Evolutionary conservation across 2,888 invertebrate species (phyloP).

Genomic region (Odontomyia ornata): DNA sequence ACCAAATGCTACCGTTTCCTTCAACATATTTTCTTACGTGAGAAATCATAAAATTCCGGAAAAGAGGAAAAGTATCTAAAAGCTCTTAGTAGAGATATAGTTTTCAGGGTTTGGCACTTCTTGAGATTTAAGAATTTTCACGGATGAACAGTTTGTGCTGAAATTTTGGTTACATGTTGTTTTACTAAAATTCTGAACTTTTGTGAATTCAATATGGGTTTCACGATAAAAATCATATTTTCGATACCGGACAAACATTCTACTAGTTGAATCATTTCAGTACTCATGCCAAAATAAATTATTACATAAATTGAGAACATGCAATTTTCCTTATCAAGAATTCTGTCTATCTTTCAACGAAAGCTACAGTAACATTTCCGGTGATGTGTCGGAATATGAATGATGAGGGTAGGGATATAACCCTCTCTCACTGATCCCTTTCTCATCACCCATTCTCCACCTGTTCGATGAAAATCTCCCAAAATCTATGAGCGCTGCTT

Average conservation of each 20-base stretch:
- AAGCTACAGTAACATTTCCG: background rate
- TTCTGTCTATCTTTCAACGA: background rate
- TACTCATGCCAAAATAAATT: background rate
- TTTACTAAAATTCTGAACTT: too few species aligned
- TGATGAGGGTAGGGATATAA: slow-evolving; percentile 47
- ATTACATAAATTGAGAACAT: background rate
- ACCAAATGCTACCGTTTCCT: slow-evolving; percentile 24
- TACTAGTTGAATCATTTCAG: too few species aligned
- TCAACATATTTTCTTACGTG: slow-evolving; percentile 39
- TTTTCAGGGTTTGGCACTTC: background rate
- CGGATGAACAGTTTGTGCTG: background rate
- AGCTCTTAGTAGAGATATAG: background rate
- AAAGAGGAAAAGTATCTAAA: slow-evolving; percentile 1
- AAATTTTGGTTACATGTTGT: background rate
- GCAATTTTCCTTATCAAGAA: background rate
- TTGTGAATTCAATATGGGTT: too few species aligned
- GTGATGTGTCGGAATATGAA: slow-evolving; percentile 10
- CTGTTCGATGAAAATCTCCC: too few species aligned
- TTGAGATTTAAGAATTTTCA: background rate
- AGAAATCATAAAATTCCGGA: slow-evolving; percentile 35
- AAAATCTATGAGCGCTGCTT: background rate
- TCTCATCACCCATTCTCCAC: too few species aligned
- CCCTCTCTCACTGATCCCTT: slow-evolving; percentile 16
- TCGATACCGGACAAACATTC: too few species aligned
- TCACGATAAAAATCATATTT: too few species aligned